Base-by-base conservation (phyloP, 2,888 invertebrate genomes). In the Xestia sexstrigata region DNA sequence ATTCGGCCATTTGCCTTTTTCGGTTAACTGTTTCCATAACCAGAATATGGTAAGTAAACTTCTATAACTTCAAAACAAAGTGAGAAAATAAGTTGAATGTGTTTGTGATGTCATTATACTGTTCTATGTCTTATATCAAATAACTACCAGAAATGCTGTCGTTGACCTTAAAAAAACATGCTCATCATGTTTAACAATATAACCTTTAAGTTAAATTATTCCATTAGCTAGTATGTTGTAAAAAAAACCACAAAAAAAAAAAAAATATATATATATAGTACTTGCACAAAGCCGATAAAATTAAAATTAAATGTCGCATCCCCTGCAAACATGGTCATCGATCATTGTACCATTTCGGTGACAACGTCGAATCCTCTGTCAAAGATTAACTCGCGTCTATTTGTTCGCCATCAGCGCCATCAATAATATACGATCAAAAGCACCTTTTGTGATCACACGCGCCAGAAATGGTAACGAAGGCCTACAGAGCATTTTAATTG, bases 381-480 rank as follows among this genome's bases (percentile, higher is more conserved):
- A 79, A 74, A 79, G 74, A 79, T 79, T 79, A 79, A 68, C 62
- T 55, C 8, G 23, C 58, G 45, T 67, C 45, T 35, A 68, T 73
- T 78, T 78, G 66, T 78, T 17, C 11, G 47, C 42, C 72, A 78
- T 71, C 78, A 39, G 45, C 11, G 8, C 52, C 45, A 66, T 74
- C 62, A 39, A 79, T 79, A 68, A 74, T 55, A 62, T 15, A 17
- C 9, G n/a, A 17, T 23, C 11, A 20, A n/a, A 15, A 58, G 30
- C 49, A 74, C 60, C 20, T 55, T 67, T 68, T 74, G 17, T 74
- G 42, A 20, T 26, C 8, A 1, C 62, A 68, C 23, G 11, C 2
- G 0, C 6, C 55, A 79, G 62, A 30, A 8, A 74, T 15, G 0
- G 1, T 63, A 20, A 1, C n/a, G 45, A 79, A 79, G 39, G 7